Evolutionary conservation across 2,888 invertebrate genomes (phyloP).

Genomic region (Eretmocerus hayati): DNA sequence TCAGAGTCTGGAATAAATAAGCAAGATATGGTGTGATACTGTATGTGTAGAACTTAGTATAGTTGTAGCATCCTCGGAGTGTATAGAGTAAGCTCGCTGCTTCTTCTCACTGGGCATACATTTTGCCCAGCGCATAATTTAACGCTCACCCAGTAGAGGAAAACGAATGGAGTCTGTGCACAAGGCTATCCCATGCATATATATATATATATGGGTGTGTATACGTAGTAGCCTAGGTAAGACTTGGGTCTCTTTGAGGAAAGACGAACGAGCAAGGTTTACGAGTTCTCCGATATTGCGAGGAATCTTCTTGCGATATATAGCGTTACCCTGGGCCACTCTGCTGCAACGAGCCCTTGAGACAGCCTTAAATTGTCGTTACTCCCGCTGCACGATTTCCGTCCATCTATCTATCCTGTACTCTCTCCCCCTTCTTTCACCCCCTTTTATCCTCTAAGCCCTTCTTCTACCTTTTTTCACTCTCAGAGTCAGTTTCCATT

Average conservation of each 20-base stretch:
- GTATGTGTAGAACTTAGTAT: too few species aligned
- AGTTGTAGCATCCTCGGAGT: too few species aligned
- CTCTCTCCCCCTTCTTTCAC: conserved; percentile 6
- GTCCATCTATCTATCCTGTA: neutral
- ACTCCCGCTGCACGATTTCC: conserved; percentile 12
- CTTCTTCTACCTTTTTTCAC: conserved; percentile 7
- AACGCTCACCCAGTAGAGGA: neutral
- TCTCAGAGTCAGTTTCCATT: neutral
- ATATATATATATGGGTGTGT: too few species aligned
- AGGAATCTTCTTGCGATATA: conserved; percentile 28
- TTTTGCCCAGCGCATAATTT: conserved; percentile 21
- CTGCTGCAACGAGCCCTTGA: conserved; percentile 31
- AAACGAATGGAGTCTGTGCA: neutral
- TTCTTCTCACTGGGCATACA: too few species aligned
- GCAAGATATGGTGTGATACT: conserved; percentile 9
- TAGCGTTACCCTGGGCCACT: conserved; percentile 19
- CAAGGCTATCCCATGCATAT: too few species aligned
- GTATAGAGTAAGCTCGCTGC: neutral
- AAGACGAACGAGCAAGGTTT: conserved; percentile 21
- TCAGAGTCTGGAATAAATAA: conserved; percentile 21
- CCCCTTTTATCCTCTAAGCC: conserved; percentile 6
- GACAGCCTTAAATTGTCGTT: conserved; percentile 30
- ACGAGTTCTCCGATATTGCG: conserved; percentile 32
- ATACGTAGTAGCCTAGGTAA: conserved; percentile 1
- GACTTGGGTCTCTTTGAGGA: conserved; percentile 3